These are phyloP conservation scores for Amphipoea lucens DNA, from an alignment of 2,888 invertebrate species.

Conservation along the genomic window DNA sequence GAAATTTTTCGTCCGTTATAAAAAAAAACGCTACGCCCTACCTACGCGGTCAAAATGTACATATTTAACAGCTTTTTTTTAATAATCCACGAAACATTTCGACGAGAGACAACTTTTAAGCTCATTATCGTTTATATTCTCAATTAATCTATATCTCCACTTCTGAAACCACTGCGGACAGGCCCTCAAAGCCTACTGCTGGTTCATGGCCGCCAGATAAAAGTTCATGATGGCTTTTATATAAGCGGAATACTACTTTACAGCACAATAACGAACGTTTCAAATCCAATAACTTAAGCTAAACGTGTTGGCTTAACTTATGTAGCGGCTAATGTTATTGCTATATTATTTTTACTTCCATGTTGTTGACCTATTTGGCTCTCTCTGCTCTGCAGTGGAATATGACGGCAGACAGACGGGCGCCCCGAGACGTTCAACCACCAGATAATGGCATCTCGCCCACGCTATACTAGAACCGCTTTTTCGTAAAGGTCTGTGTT, in stretches of 20 bases:
- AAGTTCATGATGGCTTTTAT: neutral
- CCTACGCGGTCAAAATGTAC: no score
- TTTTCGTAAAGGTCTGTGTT: constrained; percentile 41
- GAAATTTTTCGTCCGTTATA: no score
- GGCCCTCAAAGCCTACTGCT: neutral
- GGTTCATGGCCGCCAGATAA: neutral
- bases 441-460: constrained; percentile 72
- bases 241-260: neutral
- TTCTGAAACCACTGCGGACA: neutral
- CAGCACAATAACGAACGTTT: neutral
- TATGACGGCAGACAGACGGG: constrained; percentile 86
- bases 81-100: no score
- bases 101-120: neutral
- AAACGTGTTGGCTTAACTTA: constrained; percentile 47
- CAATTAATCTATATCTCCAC: neutral
- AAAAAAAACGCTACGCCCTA: no score
- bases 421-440: constrained; percentile 73
- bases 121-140: neutral
- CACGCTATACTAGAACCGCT: constrained; percentile 58
- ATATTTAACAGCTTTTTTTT: no score
- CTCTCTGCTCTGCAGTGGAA: constrained; percentile 72
- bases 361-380: constrained; percentile 76
- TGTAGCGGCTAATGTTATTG: constrained; percentile 40
- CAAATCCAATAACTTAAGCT: constrained; percentile 19
- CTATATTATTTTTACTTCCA: constrained; percentile 53